Base-by-base conservation (phyloP, 2,888 invertebrate species). In the Dasysyrphus albostriatus region DNA sequence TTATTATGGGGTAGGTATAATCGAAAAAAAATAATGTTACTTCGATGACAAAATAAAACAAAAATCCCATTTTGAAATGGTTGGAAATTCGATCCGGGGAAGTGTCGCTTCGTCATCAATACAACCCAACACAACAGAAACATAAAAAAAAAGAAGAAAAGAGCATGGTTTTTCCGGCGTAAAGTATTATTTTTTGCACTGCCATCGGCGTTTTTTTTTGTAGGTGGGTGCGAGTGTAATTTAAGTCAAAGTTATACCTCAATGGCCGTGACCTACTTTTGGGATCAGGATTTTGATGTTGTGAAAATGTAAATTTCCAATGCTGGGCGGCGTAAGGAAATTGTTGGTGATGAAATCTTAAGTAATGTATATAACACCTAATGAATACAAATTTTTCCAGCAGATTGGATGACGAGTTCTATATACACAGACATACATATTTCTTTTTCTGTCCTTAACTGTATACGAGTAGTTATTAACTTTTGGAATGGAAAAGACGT, bases 211-310 rank as follows among this genome's bases (percentile, higher is more conserved):
- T 9, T 61, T 61, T 59, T 63, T 49, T 39, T 39, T 37, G 3
- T 58, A 34, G 56, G 19, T 39, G 34, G 24, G 24, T 49, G n/a
- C 8, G n/a, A 39, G 16, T 77, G 37, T 34, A 19, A 51, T 32
- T 58, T 59, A 14, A 16, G 29, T 34, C n/a, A 54, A 78, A 77
- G 32, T 59, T 59, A 39, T 19, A 69, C 49, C 67, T 47, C 58
- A 14, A 12, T 24, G 77, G 29, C 70, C 42, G 51, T 61, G 78
- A 72, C 78, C 78, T 63, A 72, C 34, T 65, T 78, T 72, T 44
- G 9, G 14, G 19, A 67, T 34, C 59, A 19, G 44, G 44, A 47
- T 44, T 76, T 76, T 37, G 42, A 54, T 67, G 56, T 61, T 37
- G 63, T 32, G 39, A 54, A 63, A 77, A 69, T 67, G 49, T 59